Percentiles rank a stretch among this genome's conserved stretches.
phyloP scores from a whole-genome alignment of 2,888 invertebrate genomes.

The Dinocampus coccinellae region DNA sequence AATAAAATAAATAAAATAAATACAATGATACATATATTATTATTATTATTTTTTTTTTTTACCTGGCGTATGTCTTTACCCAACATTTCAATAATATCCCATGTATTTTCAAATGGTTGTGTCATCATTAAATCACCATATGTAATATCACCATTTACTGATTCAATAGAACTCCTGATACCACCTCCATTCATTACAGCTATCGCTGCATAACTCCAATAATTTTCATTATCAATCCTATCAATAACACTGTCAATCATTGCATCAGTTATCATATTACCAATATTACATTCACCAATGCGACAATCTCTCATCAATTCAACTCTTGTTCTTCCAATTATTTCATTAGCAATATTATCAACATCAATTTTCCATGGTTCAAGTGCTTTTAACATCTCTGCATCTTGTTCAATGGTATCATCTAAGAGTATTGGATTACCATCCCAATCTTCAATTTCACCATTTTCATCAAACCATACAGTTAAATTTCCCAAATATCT shows the following conservation, averaged over 20 bases:
- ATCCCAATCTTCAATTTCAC: constrained; percentile 76
- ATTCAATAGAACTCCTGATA: constrained; percentile 77
- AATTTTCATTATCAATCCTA: constrained; percentile 65
- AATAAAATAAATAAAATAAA: not conserved
- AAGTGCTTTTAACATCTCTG: constrained; percentile 73
- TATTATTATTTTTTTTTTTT: constrained; percentile 17
- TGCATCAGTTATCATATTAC: constrained; percentile 81
- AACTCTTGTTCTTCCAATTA: constrained; percentile 75
- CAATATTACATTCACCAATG: constrained; percentile 79
- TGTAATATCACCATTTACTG: constrained; percentile 70
- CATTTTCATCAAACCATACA: constrained; percentile 78
- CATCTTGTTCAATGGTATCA: constrained; percentile 75
- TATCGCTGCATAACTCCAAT: constrained; percentile 79
- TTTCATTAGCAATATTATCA: constrained; percentile 71
- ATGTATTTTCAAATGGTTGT: constrained; percentile 82
- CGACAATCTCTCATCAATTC: constrained; percentile 74
- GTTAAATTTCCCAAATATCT: constrained; percentile 84
- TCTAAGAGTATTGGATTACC: constrained; percentile 82
- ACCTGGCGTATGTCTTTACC: constrained; percentile 76
- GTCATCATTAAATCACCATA: constrained; percentile 78
- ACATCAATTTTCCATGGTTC: constrained; percentile 74
- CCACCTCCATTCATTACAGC: constrained; percentile 79
- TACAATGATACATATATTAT: not conserved
- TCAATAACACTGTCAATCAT: constrained; percentile 73
- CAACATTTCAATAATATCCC: constrained; percentile 78